phyloP scores from a whole-genome alignment of 1,140 invertebrate genomes.

The fruit fly (Drosophila melanogaster) region DNA sequence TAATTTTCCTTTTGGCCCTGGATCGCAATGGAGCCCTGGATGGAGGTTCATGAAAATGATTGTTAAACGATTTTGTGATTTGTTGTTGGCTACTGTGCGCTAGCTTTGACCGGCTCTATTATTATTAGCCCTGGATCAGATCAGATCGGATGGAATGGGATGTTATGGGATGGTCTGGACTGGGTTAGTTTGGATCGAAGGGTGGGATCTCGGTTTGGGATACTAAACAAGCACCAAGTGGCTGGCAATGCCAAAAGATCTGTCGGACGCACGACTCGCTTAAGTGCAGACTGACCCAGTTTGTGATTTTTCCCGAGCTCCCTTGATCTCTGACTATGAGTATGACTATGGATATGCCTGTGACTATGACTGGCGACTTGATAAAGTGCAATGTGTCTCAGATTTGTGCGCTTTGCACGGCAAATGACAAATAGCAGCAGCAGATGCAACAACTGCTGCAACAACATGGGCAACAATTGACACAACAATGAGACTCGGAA shows the following conservation, averaged over 20 bases:
- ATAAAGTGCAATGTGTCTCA: constrained; percentile 74
- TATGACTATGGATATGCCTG: constrained; percentile 17
- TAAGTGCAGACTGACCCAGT: constrained; percentile 79
- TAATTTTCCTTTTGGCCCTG: constrained; percentile 78
- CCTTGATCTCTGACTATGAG: constrained; percentile 57
- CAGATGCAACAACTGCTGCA: constrained; percentile 33
- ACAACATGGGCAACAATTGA: constrained; percentile 75
- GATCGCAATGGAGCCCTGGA: constrained; percentile 28
- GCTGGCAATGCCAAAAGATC: constrained; percentile 68
- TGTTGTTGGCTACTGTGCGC: constrained; percentile 78
- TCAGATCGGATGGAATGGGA: constrained; percentile 2
- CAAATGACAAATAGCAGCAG: constrained; percentile 57
- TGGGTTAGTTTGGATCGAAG: constrained; percentile 11
- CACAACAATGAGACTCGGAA: constrained; percentile 72
- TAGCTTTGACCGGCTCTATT: constrained; percentile 50
- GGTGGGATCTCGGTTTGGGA: constrained; percentile 20
- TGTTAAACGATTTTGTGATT: constrained; percentile 83
- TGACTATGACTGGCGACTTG: constrained; percentile 41
- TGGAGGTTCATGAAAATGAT: constrained; percentile 71
- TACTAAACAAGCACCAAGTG: constrained; percentile 58
- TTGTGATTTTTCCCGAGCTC: constrained; percentile 37
- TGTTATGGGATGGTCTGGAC: background rate
- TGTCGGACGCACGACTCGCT: constrained; percentile 74
- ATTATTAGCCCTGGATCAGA: constrained; percentile 59
- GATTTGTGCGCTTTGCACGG: constrained; percentile 66